Evolutionary conservation across 2,888 invertebrate genomes (phyloP).

Genomic region (Netelia inedita): DNA sequence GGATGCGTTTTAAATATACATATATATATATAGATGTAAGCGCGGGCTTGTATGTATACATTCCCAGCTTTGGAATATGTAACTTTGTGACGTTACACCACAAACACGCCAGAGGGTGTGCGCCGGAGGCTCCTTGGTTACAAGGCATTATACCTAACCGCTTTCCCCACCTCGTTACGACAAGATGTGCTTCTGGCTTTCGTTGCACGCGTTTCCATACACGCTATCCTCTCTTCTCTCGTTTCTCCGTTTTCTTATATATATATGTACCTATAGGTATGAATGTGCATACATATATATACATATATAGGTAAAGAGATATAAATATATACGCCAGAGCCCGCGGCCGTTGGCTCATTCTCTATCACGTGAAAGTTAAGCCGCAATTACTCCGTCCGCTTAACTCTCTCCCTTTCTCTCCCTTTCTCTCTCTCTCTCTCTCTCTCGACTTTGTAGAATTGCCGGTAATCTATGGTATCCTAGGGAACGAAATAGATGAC

Average conservation of each 20-base stretch:
- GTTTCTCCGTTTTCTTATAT: conserved; percentile 12
- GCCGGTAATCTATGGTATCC: conserved; percentile 36
- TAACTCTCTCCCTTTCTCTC: conserved; percentile 17
- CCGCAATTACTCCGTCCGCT: conserved; percentile 53
- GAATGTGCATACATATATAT: not conserved
- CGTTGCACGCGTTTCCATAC: conserved; percentile 62
- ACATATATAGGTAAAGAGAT: not conserved
- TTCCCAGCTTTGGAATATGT: conserved; percentile 74
- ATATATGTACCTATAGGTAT: not conserved
- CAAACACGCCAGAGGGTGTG: conserved; percentile 81
- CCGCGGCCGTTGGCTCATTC: conserved; percentile 56
- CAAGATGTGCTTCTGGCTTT: conserved; percentile 82
- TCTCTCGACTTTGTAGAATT: conserved; percentile 25
- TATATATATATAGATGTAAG: conserved; percentile 47
- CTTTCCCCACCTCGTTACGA: conserved; percentile 79
- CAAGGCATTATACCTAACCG: conserved; percentile 82
- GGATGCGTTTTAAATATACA: conserved; percentile 43
- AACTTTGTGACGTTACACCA: conserved; percentile 83
- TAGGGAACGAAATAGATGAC: conserved; percentile 43
- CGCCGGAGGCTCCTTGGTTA: conserved; percentile 75
- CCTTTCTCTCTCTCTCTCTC: conserved; percentile 19
- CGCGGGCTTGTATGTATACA: conserved; percentile 71
- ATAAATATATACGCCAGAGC: conserved; percentile 7
- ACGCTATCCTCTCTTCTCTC: conserved; percentile 47
- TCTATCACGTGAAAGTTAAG: conserved; percentile 55